Conservation (phyloP, 2,113 vertebrate genomes). For the Aythya baeri region DNA sequence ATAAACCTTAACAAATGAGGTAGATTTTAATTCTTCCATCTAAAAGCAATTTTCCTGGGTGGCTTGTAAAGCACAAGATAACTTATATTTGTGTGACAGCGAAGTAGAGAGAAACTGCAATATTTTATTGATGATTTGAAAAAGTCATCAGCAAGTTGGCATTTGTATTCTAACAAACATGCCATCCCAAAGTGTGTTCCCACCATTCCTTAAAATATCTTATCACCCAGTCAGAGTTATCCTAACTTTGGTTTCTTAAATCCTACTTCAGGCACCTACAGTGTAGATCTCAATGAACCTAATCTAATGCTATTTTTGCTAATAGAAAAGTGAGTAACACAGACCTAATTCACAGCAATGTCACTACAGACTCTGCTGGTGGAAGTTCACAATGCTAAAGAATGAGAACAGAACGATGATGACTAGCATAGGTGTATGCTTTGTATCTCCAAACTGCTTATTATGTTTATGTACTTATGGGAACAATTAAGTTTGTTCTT, state of each 20-base stretch:
- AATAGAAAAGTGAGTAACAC: not conserved
- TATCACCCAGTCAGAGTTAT: not conserved
- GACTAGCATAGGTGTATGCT: not conserved
- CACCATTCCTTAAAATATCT: not conserved
- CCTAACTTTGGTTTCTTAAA: not conserved
- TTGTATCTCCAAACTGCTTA: not conserved
- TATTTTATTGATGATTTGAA: constrained; percentile 12
- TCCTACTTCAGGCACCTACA: not conserved
- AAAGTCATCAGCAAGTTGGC: not conserved
- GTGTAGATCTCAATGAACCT: not conserved
- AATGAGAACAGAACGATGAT: not conserved
- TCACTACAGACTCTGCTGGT: not conserved
- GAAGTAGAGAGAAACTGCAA: not conserved
- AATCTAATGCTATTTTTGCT: not conserved
- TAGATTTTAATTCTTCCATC: constrained; percentile 39
- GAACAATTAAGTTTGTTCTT: not conserved
- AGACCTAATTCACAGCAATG: not conserved
- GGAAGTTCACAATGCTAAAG: not conserved
- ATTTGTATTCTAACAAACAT: not conserved
- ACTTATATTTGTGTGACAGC: constrained; percentile 20
- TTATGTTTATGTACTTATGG: not conserved
- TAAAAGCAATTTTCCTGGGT: constrained; percentile 14
- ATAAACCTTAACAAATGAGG: constrained; percentile 23
- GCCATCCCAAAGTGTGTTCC: not conserved
- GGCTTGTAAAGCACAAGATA: not conserved